phyloP scores from a whole-genome alignment of 2,113 vertebrate genomes.

The Aptenodytes patagonicus region DNA sequence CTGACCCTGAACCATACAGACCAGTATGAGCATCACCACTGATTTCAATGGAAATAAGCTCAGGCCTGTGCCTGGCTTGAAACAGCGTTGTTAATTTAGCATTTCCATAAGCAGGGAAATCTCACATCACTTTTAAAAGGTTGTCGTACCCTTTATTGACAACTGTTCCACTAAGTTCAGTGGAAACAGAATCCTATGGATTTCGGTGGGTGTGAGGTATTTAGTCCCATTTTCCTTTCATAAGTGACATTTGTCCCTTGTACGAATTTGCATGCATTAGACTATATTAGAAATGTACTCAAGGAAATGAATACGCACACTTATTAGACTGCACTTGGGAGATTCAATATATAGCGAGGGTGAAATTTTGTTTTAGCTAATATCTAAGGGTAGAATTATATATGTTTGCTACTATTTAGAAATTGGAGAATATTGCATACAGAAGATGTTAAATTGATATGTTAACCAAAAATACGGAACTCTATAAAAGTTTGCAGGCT shows the following conservation, averaged over 20 bases:
- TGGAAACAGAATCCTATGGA: not conserved
- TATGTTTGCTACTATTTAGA: not conserved
- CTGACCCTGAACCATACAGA: not conserved
- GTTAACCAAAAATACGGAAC: not conserved
- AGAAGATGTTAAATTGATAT: not conserved
- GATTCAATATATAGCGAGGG: not conserved
- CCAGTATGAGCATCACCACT: not conserved
- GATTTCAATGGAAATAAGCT: not conserved
- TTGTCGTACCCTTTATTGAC: not conserved
- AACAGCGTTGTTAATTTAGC: fast-evolving
- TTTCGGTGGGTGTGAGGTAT: not conserved
- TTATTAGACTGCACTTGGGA: not conserved
- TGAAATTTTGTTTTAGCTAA: not conserved
- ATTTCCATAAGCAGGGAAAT: not conserved
- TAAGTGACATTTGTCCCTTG: not conserved
- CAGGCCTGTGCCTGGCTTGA: not conserved
- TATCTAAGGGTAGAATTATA: not conserved
- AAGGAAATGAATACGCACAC: not conserved
- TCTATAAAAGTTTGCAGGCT: not conserved
- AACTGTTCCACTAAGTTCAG: not conserved
- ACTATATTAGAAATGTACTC: not conserved
- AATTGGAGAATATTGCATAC: not conserved
- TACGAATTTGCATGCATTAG: not conserved
- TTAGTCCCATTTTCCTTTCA: not conserved
- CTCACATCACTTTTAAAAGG: not conserved